Evolutionary conservation across 2,797 vertebrate species (phyloP), one percentile per base, ranked within the genome.

Genomic region (Gallinago nigripennis): DNA sequence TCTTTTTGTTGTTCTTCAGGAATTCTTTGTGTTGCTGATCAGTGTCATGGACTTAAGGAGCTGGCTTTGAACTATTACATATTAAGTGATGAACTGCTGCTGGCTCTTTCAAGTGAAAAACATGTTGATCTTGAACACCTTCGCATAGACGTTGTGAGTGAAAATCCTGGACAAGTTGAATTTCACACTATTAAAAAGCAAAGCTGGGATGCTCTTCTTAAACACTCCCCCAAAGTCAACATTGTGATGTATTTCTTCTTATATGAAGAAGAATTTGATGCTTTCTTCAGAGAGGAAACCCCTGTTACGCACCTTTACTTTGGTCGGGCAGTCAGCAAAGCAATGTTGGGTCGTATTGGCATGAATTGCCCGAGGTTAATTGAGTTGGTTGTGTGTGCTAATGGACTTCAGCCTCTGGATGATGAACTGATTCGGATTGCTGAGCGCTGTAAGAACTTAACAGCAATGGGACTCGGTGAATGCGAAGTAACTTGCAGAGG

Each of bases 171-270:
- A 23, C 97, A 98, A 41, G 97, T 94, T 8, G 97, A 98, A 15
- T 98, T 98, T 88, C 98, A 98, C 86, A 95, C 96, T 46, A 98
- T 98, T 88, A 98, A 98, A 92, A 98, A 97, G 66, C 98, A 98
- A 87, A 98, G 98, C 93, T 98, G 98, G 98, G 98, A 98, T 24
- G 97, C 98, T n/a, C 94, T 98, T 10, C 93, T 98, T 45, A 97
- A 86, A 72, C 98, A 98, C 90, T 98, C 98, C 24, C 98, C 98
- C 31, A 98, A 98, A 91, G 98, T 98, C 78, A 98, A 97, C 94
- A 98, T 98, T 27, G 98, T 98, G 66, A 98, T 98, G 98, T 98
- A 98, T 94, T 98, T 98, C 82, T 98, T 98, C 83, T 90, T 98
- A 16, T 98, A 98, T 1, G 98, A 98, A 73, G 98, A 98, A 71